Conservation (phyloP, 2,797 vertebrate genomes). For the Oophaga sylvatica region DNA sequence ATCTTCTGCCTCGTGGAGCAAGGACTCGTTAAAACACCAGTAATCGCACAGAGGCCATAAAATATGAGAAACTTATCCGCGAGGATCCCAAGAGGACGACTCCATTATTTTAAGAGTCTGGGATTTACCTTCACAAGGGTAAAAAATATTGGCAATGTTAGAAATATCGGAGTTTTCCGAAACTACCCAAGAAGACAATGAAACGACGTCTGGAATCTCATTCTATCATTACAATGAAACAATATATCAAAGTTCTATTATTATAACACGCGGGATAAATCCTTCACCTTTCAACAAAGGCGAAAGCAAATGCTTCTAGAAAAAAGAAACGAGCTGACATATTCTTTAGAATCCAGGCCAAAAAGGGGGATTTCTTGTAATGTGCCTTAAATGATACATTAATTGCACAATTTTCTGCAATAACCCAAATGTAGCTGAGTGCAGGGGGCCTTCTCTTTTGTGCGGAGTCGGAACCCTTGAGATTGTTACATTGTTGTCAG, state of each 20-base stretch:
- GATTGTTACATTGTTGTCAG: slow-evolving; percentile 9
- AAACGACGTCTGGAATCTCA: not conserved
- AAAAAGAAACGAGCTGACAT: not conserved
- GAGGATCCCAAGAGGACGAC: not conserved
- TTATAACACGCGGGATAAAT: not conserved
- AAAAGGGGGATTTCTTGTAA: not conserved
- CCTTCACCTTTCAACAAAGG: not conserved
- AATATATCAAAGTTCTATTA: not conserved
- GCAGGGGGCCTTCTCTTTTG: slow-evolving; percentile 5
- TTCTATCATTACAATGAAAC: not conserved
- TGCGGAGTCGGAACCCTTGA: not conserved
- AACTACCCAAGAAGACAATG: slow-evolving; percentile 19
- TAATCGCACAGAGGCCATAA: slow-evolving; percentile 22
- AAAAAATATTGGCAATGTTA: slow-evolving; percentile 1
- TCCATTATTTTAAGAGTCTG: slow-evolving; percentile 15
- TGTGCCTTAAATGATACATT: slow-evolving; percentile 11
- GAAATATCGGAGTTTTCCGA: slow-evolving; percentile 6
- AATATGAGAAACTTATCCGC: slow-evolving; percentile 30
- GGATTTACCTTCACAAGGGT: not conserved
- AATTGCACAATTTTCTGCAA: slow-evolving; percentile 26
- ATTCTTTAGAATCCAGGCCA: not conserved
- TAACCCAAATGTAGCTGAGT: slow-evolving; percentile 11
- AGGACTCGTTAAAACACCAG: slow-evolving; percentile 31
- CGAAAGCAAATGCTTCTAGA: not conserved
- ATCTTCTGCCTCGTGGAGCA: slow-evolving; percentile 6